Evolutionary conservation across 2,888 invertebrate genomes (phyloP).

Genomic region (Pollenia labialis): DNA sequence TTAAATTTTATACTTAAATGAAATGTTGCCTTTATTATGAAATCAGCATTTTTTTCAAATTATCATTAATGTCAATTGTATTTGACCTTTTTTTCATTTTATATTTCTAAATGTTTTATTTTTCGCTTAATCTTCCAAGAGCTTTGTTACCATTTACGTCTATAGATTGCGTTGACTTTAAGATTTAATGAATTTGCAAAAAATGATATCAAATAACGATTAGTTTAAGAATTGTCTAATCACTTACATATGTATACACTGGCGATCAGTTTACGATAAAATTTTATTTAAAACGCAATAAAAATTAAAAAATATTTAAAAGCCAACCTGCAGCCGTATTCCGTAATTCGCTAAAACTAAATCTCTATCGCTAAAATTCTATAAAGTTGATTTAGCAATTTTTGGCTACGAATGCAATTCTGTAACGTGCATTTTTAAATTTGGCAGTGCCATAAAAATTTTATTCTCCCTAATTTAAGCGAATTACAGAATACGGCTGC

Average conservation of each 20-base stretch:
- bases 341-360: no score
- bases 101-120: not conserved
- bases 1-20: constrained; percentile 9
- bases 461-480: no score
- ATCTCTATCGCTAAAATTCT: no score
- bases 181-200: constrained; percentile 7
- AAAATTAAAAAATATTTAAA: no score
- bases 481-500: no score
- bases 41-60: constrained; percentile 1
- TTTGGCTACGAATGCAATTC: no score
- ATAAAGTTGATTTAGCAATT: no score
- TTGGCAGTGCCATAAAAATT: no score
- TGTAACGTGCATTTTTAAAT: no score
- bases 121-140: constrained; percentile 2
- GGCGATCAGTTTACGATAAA: no score
- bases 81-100: constrained; percentile 6
- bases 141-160: not conserved
- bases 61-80: constrained; percentile 3
- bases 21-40: not conserved
- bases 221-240: constrained; percentile 15
- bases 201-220: constrained; percentile 2
- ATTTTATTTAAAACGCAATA: no score
- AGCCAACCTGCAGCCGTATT: no score
- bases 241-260: not conserved
- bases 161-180: constrained; percentile 15